These are phyloP conservation scores for Pecten maximus DNA, from an alignment of 2,888 invertebrate species.

Conservation along the genomic window DNA sequence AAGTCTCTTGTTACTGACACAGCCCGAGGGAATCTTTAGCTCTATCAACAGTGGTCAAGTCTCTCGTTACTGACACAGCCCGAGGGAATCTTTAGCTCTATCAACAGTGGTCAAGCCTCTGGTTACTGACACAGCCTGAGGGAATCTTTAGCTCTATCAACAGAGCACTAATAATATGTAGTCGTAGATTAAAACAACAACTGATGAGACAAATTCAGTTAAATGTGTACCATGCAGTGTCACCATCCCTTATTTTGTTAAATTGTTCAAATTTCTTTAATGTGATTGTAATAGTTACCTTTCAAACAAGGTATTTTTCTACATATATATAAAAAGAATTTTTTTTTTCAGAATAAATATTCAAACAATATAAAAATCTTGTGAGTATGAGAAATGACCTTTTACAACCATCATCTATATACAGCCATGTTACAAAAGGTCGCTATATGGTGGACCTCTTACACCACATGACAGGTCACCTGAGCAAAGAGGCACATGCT, in stretches of 20 bases:
- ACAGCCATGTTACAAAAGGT: neutral
- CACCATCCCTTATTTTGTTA: neutral
- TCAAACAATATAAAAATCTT: neutral
- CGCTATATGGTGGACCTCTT: neutral
- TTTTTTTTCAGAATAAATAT: neutral
- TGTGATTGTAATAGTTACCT: neutral
- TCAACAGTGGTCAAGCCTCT: no score
- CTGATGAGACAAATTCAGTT: no score
- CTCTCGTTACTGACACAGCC: no score
- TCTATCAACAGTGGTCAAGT: no score
- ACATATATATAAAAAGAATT: neutral
- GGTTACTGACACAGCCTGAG: no score
- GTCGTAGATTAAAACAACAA: no score
- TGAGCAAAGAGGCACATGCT: neutral
- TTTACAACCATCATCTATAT: neutral
- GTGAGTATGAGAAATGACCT: neutral
- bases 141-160: no score
- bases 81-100: no score
- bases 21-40: no score
- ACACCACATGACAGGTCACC: neutral
- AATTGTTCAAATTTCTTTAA: no score
- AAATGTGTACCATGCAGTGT: neutral
- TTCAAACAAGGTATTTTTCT: neutral
- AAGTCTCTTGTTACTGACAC: no score
- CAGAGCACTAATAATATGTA: no score